A percentile compares a stretch with the other conserved stretches of the same genome.
These are phyloP conservation scores for Notamacropus eugenii DNA, from an alignment of 2,797 vertebrate genomes.

Conservation along the genomic window DNA sequence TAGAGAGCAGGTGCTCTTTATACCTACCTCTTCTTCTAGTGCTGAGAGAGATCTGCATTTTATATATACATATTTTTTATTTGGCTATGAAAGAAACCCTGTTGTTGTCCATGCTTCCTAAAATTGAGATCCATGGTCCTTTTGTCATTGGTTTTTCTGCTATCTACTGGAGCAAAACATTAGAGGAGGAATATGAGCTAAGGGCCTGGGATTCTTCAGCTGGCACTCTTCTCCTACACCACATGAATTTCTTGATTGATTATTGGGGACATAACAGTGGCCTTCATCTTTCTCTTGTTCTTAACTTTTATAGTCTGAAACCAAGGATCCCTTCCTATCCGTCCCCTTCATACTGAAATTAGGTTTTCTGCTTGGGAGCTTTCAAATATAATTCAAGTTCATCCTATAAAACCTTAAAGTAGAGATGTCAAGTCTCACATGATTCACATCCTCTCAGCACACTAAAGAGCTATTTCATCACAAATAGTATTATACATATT, in stretches of 20 bases:
- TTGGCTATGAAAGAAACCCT: neutral
- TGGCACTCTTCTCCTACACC: neutral
- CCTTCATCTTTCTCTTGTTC: neutral
- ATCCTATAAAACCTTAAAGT: neutral
- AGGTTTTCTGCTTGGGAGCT: neutral
- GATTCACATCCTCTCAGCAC: neutral
- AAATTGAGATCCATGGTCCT: neutral
- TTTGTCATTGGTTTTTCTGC: neutral
- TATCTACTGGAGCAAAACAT: neutral
- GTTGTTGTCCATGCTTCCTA: neutral
- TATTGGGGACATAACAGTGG: neutral
- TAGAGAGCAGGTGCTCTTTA: neutral
- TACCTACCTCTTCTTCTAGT: neutral
- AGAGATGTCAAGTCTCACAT: neutral
- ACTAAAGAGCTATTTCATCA: conserved; percentile 32
- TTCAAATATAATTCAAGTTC: neutral
- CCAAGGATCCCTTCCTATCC: neutral
- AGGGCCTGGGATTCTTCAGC: neutral
- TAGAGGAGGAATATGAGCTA: neutral
- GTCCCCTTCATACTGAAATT: neutral
- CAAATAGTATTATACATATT: conserved; percentile 26
- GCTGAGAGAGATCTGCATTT: neutral
- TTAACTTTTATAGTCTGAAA: neutral
- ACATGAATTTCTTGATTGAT: neutral
- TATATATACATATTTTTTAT: neutral